Evolutionary conservation across 2,113 vertebrate species (phyloP), one percentile per base, ranked within the genome.

Genomic region (Panthera tigris): DNA sequence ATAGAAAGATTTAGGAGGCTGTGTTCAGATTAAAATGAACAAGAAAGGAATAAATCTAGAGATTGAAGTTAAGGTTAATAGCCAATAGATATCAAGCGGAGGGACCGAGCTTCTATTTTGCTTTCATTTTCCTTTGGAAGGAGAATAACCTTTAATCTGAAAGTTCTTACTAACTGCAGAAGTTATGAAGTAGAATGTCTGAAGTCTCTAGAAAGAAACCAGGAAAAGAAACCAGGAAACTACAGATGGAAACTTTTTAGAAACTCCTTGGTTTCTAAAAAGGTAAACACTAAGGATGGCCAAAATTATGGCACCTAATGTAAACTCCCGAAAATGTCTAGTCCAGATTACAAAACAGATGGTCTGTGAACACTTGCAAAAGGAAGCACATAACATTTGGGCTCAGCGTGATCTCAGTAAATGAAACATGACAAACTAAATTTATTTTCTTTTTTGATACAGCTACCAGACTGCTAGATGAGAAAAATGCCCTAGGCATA

Each of bases 391-490:
- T 65, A 92, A 85, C 85, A 89, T 94, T 93, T 94, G 85, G 80
- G 39, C 89, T 93, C 91, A 94, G 89, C 76, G 50, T 96, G 96
- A 96, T 79, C 29, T 78, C 89, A 19, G 52, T 88, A 91, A 97
- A 96, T 94, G 91, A 95, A 97, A 97, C 25, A 95, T 85, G 81
- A 78, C 84, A 95, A 94, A 94, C 76, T 85, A 87, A 97, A 97
- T 95, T 88, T 95, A 94, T 94, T 95, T 87, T 14, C 18, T 61
- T 83, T 95, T 94, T 83, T 86, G 45, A 91, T 91, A 81, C 50
- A 94, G 89, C 61, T 66, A 93, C 55, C 94, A 95, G 52, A 81
- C 73, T 41, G 74, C 36, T 78, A 93, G 45, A 89, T 69, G 79
- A 94, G n/a, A 95, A 82, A 93, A 91, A 73, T 63, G 23, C 18